Conservation (phyloP, 1,140 invertebrate genomes). For the Ectropis grisescens region DNA sequence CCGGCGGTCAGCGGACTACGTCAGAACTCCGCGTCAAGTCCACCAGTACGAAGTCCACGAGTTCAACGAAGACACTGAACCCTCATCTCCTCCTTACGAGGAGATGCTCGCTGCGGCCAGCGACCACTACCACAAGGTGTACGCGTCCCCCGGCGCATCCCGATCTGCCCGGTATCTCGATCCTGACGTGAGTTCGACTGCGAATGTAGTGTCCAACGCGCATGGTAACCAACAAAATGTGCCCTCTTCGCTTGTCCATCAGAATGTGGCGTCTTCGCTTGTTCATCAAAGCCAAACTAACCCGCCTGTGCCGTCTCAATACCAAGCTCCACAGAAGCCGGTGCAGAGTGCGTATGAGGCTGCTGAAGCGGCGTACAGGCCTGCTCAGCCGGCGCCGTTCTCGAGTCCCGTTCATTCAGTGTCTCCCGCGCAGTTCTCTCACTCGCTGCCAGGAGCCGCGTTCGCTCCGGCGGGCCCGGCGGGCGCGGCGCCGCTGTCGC, state of each 20-base stretch:
- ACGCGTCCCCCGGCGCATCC: constrained; percentile 21
- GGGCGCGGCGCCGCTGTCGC: constrained; percentile 5
- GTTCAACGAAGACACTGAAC: constrained; percentile 51
- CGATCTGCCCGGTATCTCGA: constrained; percentile 29
- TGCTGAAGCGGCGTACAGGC: not conserved
- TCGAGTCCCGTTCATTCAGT: too few relatives aligned
- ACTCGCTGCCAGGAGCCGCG: constrained; percentile 6
- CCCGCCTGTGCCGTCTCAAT: not conserved
- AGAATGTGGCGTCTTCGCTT: too few relatives aligned
- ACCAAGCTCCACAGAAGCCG: not conserved
- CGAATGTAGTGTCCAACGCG: constrained; percentile 1
- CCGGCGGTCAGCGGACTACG: constrained; percentile 32
- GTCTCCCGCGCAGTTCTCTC: constrained; percentile 2
- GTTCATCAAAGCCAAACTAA: too few relatives aligned
- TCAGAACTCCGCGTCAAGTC: constrained; percentile 39
- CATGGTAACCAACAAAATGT: too few relatives aligned
- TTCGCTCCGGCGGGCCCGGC: too few relatives aligned
- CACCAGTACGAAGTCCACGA: constrained; percentile 69
- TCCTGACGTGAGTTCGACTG: constrained; percentile 23
- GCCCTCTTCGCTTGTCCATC: too few relatives aligned
- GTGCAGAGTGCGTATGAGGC: too few relatives aligned
- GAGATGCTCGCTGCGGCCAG: constrained; percentile 54
- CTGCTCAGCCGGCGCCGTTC: not conserved
- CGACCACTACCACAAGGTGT: constrained; percentile 54
- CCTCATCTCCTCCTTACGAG: constrained; percentile 41